Evolutionary conservation across 2,797 vertebrate species (phyloP).

Genomic region (Poeciliopsis gracilis): DNA sequence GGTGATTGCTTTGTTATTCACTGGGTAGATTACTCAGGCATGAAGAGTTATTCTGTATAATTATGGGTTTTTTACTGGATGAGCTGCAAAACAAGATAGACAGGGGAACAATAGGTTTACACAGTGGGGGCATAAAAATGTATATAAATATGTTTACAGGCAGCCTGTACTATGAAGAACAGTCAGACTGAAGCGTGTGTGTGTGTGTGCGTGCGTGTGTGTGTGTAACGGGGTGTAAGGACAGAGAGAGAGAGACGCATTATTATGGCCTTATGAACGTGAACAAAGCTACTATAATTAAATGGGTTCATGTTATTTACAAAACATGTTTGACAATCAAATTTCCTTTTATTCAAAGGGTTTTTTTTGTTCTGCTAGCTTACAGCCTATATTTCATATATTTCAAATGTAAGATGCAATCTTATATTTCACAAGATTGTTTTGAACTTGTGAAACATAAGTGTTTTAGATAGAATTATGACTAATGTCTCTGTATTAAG

Average conservation of each 20-base stretch:
- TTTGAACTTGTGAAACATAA: too few relatives aligned
- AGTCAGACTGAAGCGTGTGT: not conserved
- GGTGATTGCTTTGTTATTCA: constrained; percentile 33
- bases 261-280: not conserved
- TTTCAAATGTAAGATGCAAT: too few relatives aligned
- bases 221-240: too few relatives aligned
- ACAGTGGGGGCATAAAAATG: constrained; percentile 10
- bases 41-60: constrained; percentile 31
- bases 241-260: not conserved
- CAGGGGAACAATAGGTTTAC: constrained; percentile 24
- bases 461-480: too few relatives aligned
- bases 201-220: not conserved
- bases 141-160: constrained; percentile 39
- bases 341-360: not conserved
- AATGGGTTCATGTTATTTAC: not conserved
- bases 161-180: constrained; percentile 11
- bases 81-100: constrained; percentile 39
- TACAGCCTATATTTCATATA: too few relatives aligned
- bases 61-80: constrained; percentile 27
- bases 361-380: not conserved
- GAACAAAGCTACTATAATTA: not conserved
- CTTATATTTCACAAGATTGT: too few relatives aligned
- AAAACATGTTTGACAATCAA: not conserved
- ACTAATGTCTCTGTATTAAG: not conserved
- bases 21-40: constrained; percentile 28